These are phyloP conservation scores for Falco peregrinus DNA, from an alignment of 2,797 vertebrate species.

Conservation along the genomic window DNA sequence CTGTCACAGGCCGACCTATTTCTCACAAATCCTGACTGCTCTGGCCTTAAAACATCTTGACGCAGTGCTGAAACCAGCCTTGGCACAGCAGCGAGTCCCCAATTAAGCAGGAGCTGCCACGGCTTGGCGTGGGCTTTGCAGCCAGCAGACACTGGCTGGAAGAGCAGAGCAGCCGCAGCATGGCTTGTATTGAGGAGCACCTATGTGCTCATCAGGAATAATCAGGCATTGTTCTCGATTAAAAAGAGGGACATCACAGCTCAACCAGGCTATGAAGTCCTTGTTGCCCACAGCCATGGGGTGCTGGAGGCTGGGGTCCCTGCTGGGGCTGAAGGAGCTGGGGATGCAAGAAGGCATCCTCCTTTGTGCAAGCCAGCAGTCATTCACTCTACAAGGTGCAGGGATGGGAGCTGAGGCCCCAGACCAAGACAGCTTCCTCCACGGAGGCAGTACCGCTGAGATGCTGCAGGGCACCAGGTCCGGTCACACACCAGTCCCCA, in stretches of 20 bases:
- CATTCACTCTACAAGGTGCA: fast-evolving
- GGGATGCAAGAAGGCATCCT: background rate
- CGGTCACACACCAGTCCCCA: fast-evolving
- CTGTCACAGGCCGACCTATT: constrained; percentile 53
- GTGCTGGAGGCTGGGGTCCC: background rate
- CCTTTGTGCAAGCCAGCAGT: background rate
- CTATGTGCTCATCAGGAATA: fast-evolving
- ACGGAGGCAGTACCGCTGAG: background rate
- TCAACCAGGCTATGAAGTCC: fast-evolving
- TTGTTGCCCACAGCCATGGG: fast-evolving
- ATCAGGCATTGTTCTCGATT: background rate
- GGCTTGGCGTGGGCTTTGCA: background rate
- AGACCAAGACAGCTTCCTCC: background rate
- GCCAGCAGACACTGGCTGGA: background rate
- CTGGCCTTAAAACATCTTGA: constrained; percentile 61
- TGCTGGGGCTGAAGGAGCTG: background rate
- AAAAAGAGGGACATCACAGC: background rate
- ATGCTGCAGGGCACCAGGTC: background rate
- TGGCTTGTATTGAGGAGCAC: fast-evolving
- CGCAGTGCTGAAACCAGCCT: background rate
- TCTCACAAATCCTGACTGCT: constrained; percentile 57
- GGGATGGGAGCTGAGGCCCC: background rate
- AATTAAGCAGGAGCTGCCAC: background rate
- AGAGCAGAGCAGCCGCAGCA: fast-evolving
- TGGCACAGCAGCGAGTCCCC: background rate